phyloP scores from a whole-genome alignment of 1,140 invertebrate genomes.

The Mycetomoellerius zeteki region DNA sequence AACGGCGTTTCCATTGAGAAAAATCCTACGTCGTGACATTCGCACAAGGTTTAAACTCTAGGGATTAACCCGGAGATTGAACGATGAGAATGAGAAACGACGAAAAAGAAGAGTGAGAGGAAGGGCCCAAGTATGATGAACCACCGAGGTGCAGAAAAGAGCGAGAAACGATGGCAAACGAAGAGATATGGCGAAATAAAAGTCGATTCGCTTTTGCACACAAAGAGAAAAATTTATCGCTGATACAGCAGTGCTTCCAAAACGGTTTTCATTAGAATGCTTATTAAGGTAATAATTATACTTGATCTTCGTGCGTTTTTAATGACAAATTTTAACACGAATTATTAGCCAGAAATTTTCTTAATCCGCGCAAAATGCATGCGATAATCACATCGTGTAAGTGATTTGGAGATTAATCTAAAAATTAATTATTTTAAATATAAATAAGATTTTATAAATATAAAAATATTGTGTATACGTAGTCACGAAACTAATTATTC shows the following conservation, averaged over 20 bases:
- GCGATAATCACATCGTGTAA: not conserved
- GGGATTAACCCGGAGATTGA: conserved; percentile 32
- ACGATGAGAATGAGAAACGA: not conserved
- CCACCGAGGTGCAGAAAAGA: not conserved
- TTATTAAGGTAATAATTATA: conserved; percentile 16
- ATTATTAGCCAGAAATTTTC: not conserved
- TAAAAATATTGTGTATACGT: too few relatives aligned
- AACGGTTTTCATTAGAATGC: not conserved
- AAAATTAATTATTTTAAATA: not conserved
- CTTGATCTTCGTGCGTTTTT: not conserved
- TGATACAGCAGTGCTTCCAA: conserved; percentile 14
- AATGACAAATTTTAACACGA: not conserved
- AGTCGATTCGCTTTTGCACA: conserved; percentile 19
- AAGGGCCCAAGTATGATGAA: conserved; percentile 12
- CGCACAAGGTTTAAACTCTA: conserved; percentile 50
- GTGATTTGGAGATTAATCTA: not conserved
- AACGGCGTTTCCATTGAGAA: conserved; percentile 14
- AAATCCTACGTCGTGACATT: conserved; percentile 4
- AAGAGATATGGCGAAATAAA: conserved; percentile 39
- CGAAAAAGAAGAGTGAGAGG: not conserved
- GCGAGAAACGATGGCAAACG: conserved; percentile 18
- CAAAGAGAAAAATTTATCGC: conserved; percentile 18
- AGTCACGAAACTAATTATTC: too few relatives aligned
- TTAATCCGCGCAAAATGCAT: not conserved
- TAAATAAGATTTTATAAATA: not conserved